Evolutionary conservation across 2,797 vertebrate species (phyloP).

Genomic region (Cuculus canorus): DNA sequence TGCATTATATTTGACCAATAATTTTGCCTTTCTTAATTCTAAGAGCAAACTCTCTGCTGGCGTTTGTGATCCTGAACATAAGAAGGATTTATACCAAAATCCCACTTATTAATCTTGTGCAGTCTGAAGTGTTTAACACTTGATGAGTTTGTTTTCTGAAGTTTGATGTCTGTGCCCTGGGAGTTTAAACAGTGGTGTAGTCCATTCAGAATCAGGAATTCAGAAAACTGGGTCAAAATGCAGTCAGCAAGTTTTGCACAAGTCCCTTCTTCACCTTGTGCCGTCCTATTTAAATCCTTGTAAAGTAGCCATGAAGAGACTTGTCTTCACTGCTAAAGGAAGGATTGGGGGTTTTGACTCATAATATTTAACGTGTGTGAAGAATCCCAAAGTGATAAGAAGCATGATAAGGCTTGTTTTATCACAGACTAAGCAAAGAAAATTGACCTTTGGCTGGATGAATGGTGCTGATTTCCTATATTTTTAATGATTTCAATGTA

Average conservation of each 20-base stretch:
- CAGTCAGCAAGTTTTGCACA: not conserved
- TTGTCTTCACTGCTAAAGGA: not conserved
- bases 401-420: not conserved
- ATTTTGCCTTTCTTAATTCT: not conserved
- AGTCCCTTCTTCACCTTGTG: not conserved
- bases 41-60: slow-evolving; percentile 8
- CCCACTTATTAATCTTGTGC: slow-evolving; percentile 14
- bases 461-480: not conserved
- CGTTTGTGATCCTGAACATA: slow-evolving; percentile 11
- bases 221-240: not conserved
- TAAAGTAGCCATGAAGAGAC: not conserved
- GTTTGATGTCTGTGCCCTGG: not conserved
- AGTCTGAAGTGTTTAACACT: not conserved
- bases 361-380: not conserved
- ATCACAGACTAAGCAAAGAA: not conserved
- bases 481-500: not conserved
- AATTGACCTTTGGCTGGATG: not conserved
- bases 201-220: not conserved
- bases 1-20: not conserved
- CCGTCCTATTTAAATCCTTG: not conserved
- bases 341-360: not conserved
- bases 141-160: slow-evolving; percentile 46
- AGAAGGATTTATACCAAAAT: slow-evolving; percentile 41
- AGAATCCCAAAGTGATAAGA: not conserved
- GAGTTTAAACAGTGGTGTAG: not conserved